Base-by-base conservation (phyloP, 2,113 vertebrate species). In the Actenoides lindsayi region DNA sequence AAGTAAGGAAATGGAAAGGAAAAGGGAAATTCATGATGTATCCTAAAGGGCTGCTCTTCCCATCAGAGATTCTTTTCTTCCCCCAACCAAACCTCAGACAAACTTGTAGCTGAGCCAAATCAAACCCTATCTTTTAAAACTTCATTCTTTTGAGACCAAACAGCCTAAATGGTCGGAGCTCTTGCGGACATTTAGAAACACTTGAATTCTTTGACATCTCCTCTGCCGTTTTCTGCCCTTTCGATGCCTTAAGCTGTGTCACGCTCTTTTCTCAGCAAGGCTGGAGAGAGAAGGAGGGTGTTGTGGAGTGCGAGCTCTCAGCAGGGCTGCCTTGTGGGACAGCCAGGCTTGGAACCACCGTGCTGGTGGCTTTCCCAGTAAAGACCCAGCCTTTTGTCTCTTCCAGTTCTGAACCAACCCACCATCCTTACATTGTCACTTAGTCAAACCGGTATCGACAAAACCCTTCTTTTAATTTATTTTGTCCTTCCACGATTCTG, bases 391-490 rank as follows among this genome's bases (percentile, higher is more conserved):
- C 53, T 88, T 81, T 56, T 4, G 2, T 37, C 23, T 84, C 2
- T 1, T 82, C 81, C 62, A 68, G 16, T 59, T 46, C n/a, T 59
- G 28, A 93, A 21, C 17, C 90, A 85, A 9, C 10, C 23, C 1
- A 2, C 2, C 2, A 63, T 28, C 23, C 14, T 71, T 59, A 10
- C 46, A n/a, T 46, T 90, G 88, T 79, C 17, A 30, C 14, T 86
- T 51, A 54, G 17, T 80, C 75, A 76, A 73, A 42, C 9, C 28
- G 13, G 10, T 53, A 48, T 19, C 4, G 7, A 53, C 82, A 89
- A 77, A 56, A 17, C 1, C 17, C 1, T 10, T 1, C 21, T 6
- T 14, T 31, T 24, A 27, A 3, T 3, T 25, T 18, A 17, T 64
- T 57, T 83, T 59, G 46, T 42, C 73, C 23, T 82, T 51, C 39